These are phyloP conservation scores for Brachyalestes nurse DNA, from an alignment of 2,797 vertebrate species.

Conservation along the genomic window DNA sequence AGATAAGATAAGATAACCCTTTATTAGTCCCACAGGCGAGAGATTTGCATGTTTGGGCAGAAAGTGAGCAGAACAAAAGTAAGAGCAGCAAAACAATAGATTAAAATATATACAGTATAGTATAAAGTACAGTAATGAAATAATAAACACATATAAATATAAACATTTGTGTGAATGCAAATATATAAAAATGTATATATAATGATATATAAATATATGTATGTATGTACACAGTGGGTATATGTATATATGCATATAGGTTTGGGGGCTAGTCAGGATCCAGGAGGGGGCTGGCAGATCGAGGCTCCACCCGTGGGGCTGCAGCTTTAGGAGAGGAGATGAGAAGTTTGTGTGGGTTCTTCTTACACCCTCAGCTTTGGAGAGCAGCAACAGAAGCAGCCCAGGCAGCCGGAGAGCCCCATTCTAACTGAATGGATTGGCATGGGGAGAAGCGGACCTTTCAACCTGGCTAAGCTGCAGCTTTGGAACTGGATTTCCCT, in stretches of 20 bases:
- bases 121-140: too few species aligned
- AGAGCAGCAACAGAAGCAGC: conserved; percentile 68
- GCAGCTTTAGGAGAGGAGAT: conserved; percentile 69
- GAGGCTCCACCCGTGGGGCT: conserved; percentile 69
- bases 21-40: too few species aligned
- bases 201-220: too few species aligned
- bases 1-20: background rate
- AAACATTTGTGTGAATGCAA: too few species aligned
- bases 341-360: conserved; percentile 75
- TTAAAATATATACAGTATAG: too few species aligned
- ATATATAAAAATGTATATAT: too few species aligned
- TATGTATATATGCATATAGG: too few species aligned
- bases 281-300: conserved; percentile 7
- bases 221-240: too few species aligned
- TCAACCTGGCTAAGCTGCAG: conserved; percentile 83
- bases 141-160: too few species aligned
- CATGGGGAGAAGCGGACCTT: conserved; percentile 86
- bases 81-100: too few species aligned
- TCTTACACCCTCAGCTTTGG: conserved; percentile 76
- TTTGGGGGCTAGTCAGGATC: conserved; percentile 1
- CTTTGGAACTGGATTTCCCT: conserved; percentile 81
- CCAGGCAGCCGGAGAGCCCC: conserved; percentile 75
- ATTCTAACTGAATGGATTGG: conserved; percentile 87
- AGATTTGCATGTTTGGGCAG: too few species aligned
- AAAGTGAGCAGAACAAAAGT: too few species aligned